Percentiles rank a stretch among this genome's conserved stretches.
Conservation (phyloP, 2,113 vertebrate genomes). For the Xenopus tropicalis region DNA sequence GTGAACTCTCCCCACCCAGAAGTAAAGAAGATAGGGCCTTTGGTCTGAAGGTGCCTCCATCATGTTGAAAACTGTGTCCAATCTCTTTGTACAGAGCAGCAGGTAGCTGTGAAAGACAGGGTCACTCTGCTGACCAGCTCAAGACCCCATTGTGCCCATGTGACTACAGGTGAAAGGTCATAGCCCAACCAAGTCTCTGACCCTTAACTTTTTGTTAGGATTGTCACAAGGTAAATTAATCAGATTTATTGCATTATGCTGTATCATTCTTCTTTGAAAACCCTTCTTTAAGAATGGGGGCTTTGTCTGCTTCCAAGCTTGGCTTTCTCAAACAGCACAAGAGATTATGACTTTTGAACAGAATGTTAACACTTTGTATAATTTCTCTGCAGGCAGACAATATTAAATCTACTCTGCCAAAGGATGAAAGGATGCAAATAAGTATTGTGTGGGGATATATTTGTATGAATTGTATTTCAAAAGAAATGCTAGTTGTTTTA, state of each 20-base stretch:
- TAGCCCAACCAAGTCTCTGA: slow-evolving; percentile 70
- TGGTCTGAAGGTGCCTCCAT: slow-evolving; percentile 70
- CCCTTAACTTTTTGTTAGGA: slow-evolving; percentile 71
- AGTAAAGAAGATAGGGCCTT: slow-evolving; percentile 44
- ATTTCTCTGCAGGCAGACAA: neutral
- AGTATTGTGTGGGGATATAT: too few relatives aligned
- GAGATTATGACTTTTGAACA: slow-evolving; percentile 4
- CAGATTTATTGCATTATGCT: slow-evolving; percentile 67
- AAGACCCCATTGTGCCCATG: slow-evolving; percentile 69
- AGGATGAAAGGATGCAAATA: too few relatives aligned
- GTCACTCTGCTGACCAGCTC: slow-evolving; percentile 62
- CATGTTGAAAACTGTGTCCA: slow-evolving; percentile 83
- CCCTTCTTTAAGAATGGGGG: slow-evolving; percentile 36
- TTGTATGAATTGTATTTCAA: too few relatives aligned
- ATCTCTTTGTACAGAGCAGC: slow-evolving; percentile 89
- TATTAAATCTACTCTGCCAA: neutral
- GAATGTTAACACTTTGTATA: neutral
- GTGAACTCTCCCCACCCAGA: slow-evolving; percentile 9
- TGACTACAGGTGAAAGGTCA: slow-evolving; percentile 83
- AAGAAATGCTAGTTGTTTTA: too few relatives aligned
- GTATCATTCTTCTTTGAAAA: slow-evolving; percentile 62
- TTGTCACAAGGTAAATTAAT: slow-evolving; percentile 75
- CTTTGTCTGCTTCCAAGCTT: slow-evolving; percentile 54
- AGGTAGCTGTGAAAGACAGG: slow-evolving; percentile 83
- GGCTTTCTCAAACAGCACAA: slow-evolving; percentile 37